Evolutionary conservation across 2,888 invertebrate species (phyloP).

Genomic region (Drosophila hamatofila): DNA sequence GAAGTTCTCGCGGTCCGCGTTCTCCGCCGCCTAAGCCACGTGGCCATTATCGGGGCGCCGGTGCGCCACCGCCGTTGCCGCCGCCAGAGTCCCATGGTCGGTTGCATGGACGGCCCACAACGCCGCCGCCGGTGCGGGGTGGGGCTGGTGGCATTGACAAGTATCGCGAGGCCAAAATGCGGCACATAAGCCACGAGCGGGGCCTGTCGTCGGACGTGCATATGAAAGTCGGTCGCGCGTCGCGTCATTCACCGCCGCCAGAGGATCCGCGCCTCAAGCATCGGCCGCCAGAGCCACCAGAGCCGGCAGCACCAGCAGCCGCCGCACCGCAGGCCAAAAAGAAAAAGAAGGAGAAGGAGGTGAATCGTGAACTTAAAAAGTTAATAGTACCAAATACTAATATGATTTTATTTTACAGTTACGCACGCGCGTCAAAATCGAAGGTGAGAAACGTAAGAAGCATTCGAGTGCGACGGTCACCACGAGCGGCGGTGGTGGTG

Average conservation of each 20-base stretch:
- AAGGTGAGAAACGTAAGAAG: constrained; percentile 86
- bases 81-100: constrained; percentile 79
- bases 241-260: constrained; percentile 86
- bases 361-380: constrained; percentile 34
- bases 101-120: constrained; percentile 81
- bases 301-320: constrained; percentile 80
- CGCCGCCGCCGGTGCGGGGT: constrained; percentile 77
- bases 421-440: constrained; percentile 85
- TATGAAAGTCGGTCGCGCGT: constrained; percentile 80
- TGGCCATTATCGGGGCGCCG: constrained; percentile 81
- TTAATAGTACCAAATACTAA: background rate
- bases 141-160: constrained; percentile 71
- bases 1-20: constrained; percentile 82
- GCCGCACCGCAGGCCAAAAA: constrained; percentile 84
- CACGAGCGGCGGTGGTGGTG: constrained; percentile 53
- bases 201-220: constrained; percentile 76
- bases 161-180: constrained; percentile 83
- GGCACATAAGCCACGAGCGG: constrained; percentile 75
- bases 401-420: constrained; percentile 59
- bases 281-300: constrained; percentile 87
- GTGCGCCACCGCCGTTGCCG: constrained; percentile 66
- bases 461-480: constrained; percentile 74
- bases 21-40: constrained; percentile 84
- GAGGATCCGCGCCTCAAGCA: constrained; percentile 87
- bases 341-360: constrained; percentile 86